Evolutionary conservation across 2,888 invertebrate species (phyloP).

Genomic region (Drosophila stalkeri): DNA sequence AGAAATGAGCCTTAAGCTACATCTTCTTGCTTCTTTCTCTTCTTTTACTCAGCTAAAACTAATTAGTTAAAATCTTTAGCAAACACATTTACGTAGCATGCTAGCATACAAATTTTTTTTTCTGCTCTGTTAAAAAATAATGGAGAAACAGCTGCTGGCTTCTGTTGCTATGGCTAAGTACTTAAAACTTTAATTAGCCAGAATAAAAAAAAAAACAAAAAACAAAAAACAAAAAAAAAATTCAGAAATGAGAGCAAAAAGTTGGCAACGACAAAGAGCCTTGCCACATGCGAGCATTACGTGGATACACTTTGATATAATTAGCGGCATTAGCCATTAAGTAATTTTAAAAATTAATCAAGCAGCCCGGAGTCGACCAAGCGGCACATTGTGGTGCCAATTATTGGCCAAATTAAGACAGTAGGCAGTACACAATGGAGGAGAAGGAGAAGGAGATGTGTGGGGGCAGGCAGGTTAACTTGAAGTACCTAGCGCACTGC

Average conservation of each 20-base stretch:
- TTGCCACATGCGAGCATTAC: slow-evolving; percentile 9
- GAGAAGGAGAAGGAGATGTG: background rate
- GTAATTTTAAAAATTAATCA: slow-evolving; percentile 78
- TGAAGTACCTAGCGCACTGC: slow-evolving; percentile 30
- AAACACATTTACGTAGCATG: slow-evolving; percentile 44
- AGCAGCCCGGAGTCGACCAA: slow-evolving; percentile 27
- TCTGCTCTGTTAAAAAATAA: slow-evolving; percentile 51
- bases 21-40: background rate
- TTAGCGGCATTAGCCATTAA: slow-evolving; percentile 66
- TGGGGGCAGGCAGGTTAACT: background rate
- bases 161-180: slow-evolving; percentile 50
- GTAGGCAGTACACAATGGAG: background rate
- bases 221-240: background rate
- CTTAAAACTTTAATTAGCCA: slow-evolving; percentile 74
- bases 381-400: slow-evolving; percentile 41
- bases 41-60: slow-evolving; percentile 30
- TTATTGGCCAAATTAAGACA: slow-evolving; percentile 52
- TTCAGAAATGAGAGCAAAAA: background rate
- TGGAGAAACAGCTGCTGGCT: slow-evolving; percentile 48
- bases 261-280: background rate
- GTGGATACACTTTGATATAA: slow-evolving; percentile 64
- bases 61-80: slow-evolving; percentile 50
- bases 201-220: background rate
- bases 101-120: slow-evolving; percentile 11
- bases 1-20: slow-evolving; percentile 15